Base-by-base conservation (phyloP, 2,113 vertebrate genomes). In the Tichodroma muraria region DNA sequence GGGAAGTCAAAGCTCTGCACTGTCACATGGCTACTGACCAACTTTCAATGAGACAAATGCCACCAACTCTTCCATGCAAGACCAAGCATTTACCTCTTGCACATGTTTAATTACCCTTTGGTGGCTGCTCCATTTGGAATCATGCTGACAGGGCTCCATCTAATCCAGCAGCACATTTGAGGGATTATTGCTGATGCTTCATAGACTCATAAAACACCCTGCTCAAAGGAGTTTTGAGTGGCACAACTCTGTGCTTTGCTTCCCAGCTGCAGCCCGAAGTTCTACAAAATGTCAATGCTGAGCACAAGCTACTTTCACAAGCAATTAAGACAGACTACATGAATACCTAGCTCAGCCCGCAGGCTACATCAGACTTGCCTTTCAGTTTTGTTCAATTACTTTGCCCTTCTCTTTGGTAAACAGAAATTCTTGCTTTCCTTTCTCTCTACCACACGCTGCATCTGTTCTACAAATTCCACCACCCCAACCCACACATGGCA, bases 291-390 rank as follows among this genome's bases (percentile, higher is more conserved):
- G 44, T 50, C 90, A 92, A 7, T 15, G 64, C 56, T 54, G 71
- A 91, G 80, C 27, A 4, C 88, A 73, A 94, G 90, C 56, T 63
- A 85, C 90, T 94, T 95, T 80, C 82, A 91, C 68, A 71, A 71
- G 85, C 88, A 90, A 93, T 96, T 93, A 94, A 88, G 52, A 73
- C 42, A 80, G 66, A 70, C 85, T 88, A 66, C 85, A 70, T 21
- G 85, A 86, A 68, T 60, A 96, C 94, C 90, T 88, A 80, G 47
- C 88, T 95, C 72, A 93, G 90, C 92, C 92, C 1, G 8, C 75
- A 60, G 82, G 95, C 94, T 83, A 89, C 33, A 30, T 53, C 71
- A 80, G 12, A 71, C 47, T 65, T 64, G 44, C 21, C 52, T 94
- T 89, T 78, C 72, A 86, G 60, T 78, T 93, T 64, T 64, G 72